Conservation (phyloP, 2,888 invertebrate genomes). For the Lithosia quadra region DNA sequence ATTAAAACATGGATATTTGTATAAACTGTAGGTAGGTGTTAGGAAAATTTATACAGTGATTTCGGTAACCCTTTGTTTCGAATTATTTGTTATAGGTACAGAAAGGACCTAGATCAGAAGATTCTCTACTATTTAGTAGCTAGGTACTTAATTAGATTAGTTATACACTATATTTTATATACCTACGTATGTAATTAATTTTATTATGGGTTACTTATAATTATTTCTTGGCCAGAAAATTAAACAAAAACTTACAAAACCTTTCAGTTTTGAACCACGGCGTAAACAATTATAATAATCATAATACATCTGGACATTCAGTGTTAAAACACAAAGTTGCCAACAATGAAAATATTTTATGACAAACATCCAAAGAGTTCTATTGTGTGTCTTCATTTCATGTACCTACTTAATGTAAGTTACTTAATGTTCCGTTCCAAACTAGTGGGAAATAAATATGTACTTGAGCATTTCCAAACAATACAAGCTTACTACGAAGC, state of each 20-base stretch:
- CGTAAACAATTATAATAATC: neutral
- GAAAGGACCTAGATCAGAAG: too few species aligned
- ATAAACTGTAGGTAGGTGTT: neutral
- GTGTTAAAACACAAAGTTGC: neutral
- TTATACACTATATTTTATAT: neutral
- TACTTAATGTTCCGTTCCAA: neutral
- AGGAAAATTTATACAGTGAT: neutral
- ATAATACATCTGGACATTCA: neutral
- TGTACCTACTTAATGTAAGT: neutral
- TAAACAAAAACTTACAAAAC: too few species aligned
- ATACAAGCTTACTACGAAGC: neutral
- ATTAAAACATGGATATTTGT: neutral
- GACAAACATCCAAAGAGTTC: neutral
- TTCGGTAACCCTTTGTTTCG: neutral
- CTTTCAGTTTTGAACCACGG: neutral
- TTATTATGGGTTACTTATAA: too few species aligned
- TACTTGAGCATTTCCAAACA: neutral
- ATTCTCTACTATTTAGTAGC: too few species aligned
- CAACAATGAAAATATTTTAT: neutral
- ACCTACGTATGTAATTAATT: too few species aligned
- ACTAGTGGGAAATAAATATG: neutral
- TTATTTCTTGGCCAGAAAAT: too few species aligned
- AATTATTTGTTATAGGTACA: neutral
- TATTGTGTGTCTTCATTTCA: conserved; percentile 5
- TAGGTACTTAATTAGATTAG: neutral